Evolutionary conservation across 2,113 vertebrate genomes (phyloP).

Genomic region (Sturnus vulgaris): DNA sequence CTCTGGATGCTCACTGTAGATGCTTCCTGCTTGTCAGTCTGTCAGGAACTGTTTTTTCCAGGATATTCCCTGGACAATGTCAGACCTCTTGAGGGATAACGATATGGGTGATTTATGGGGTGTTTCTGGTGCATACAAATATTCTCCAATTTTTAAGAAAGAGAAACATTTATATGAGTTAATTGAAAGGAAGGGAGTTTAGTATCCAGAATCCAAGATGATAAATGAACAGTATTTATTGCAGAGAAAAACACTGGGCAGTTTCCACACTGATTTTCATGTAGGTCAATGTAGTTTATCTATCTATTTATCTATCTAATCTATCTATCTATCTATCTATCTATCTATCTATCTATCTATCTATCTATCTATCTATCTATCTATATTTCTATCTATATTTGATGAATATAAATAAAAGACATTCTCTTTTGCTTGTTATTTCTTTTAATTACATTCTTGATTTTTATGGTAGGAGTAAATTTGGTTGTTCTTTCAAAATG

Average conservation of each 20-base stretch:
- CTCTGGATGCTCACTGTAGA: accelerated
- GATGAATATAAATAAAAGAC: neutral
- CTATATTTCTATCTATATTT: neutral
- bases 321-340: too few relatives aligned
- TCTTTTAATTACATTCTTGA: neutral
- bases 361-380: neutral
- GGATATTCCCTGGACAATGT: neutral
- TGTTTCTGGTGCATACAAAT: neutral
- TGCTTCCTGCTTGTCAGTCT: neutral
- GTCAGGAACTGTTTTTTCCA: neutral
- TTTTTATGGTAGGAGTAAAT: neutral
- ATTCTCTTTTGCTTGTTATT: neutral
- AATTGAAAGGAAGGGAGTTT: neutral
- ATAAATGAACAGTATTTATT: neutral
- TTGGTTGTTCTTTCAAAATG: neutral
- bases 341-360: neutral
- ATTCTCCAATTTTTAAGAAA: neutral
- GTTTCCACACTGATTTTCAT: neutral
- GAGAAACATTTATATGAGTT: neutral
- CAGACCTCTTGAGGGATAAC: neutral
- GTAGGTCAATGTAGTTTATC: neutral
- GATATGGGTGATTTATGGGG: neutral
- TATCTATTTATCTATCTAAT: neutral
- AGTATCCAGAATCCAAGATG: neutral
- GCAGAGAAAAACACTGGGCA: neutral